phyloP scores from a whole-genome alignment of 1,140 invertebrate species.

The Formica selysi region DNA sequence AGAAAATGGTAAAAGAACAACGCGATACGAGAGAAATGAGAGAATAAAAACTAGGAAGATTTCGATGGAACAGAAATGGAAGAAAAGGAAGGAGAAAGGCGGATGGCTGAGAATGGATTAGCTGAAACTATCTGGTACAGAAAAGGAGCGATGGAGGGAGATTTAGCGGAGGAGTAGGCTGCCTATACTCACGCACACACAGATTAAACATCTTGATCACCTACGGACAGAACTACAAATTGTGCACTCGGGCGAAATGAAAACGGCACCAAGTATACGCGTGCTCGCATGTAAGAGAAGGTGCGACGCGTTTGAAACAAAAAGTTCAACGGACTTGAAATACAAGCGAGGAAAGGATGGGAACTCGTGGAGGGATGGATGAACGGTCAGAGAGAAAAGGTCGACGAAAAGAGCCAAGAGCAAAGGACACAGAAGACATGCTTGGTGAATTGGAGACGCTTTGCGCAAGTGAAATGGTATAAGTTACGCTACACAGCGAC shows the following conservation, averaged over 20 bases:
- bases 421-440: slow-evolving; percentile 66
- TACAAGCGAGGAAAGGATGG: background rate
- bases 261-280: slow-evolving; percentile 69
- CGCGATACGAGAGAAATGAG: slow-evolving; percentile 15
- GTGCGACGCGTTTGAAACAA: slow-evolving; percentile 50
- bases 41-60: slow-evolving; percentile 32
- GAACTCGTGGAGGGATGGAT: background rate
- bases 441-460: slow-evolving; percentile 42
- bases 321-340: slow-evolving; percentile 42
- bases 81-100: background rate
- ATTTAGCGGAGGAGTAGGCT: slow-evolving; percentile 14
- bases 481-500: background rate
- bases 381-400: slow-evolving; percentile 40
- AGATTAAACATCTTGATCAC: slow-evolving; percentile 80
- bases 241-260: slow-evolving; percentile 75
- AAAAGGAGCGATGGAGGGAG: slow-evolving; percentile 24
- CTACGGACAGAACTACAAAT: slow-evolving; percentile 78
- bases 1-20: background rate
- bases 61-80: background rate
- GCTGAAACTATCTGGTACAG: slow-evolving; percentile 23
- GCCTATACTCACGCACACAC: slow-evolving; percentile 35
- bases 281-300: slow-evolving; percentile 59
- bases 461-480: slow-evolving; percentile 11
- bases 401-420: slow-evolving; percentile 65
- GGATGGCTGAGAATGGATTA: slow-evolving; percentile 27